Conservation (phyloP, 2,113 vertebrate species). For the Podocnemis expansa region DNA sequence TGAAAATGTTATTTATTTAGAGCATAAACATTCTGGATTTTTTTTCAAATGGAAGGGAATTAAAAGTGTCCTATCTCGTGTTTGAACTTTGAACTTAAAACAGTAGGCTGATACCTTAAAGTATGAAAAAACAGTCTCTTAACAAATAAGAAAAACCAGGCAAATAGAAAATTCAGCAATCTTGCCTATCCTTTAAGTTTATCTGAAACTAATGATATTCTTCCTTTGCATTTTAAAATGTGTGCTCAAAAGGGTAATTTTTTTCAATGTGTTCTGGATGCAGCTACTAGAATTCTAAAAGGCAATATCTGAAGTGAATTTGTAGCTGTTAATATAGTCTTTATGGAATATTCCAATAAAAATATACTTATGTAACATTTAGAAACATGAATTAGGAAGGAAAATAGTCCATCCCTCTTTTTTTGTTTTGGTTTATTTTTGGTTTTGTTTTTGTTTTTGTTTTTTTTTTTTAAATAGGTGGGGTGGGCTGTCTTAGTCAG, state of each 20-base stretch:
- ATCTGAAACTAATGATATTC: neutral
- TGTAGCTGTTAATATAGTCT: constrained; percentile 51
- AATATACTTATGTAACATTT: constrained; percentile 40
- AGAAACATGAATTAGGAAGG: constrained; percentile 2
- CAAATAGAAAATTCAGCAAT: neutral
- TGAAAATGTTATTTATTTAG: neutral
- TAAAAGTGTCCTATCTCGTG: neutral
- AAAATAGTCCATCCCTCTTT: neutral
- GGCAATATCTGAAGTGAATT: constrained; percentile 34
- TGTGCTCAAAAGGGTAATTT: neutral
- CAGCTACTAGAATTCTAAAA: constrained; percentile 33
- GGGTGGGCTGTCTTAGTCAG: too few relatives aligned
- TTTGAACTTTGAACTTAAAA: neutral
- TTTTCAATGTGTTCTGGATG: constrained; percentile 31
- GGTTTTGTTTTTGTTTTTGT: constrained; percentile 2
- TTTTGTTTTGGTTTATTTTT: neutral
- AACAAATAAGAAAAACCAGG: neutral
- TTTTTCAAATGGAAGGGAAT: neutral
- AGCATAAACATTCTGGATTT: neutral
- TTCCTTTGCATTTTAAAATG: neutral
- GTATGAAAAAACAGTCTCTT: neutral
- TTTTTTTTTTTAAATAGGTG: neutral
- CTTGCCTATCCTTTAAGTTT: neutral
- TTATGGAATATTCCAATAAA: constrained; percentile 40
- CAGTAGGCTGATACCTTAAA: neutral